Evolutionary conservation across 2,888 invertebrate species (phyloP), one percentile per base, ranked within the genome.

Genomic region (Hypolimnas misippus): DNA sequence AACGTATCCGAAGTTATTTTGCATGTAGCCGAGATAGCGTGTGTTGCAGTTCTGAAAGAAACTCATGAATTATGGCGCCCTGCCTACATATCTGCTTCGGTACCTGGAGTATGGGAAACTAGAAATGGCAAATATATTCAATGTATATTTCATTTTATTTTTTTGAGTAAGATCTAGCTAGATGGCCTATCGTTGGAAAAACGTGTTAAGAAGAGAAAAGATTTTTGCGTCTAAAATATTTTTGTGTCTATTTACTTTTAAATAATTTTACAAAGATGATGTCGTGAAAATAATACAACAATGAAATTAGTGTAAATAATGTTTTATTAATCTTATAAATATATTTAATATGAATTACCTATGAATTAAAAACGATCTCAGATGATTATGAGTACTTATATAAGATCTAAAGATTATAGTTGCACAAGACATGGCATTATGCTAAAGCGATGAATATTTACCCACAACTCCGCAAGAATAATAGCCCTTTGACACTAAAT

Each of bases 1-100:
- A 81, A 79, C 82, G 82, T 86, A 87, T 85, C 82, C 70, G 71
- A 87, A 86, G 78, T 87, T 86, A 86, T 87, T 87, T 88, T 87
- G 86, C 89, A 89, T 87, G 84, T 74, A 83, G 81, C 80, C 75
- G 77, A 81, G 86, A 87, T 86, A 86, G 82, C 80, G 77, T 75
- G 75, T 79, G 82, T 76, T 84, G 88, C 87, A 87, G 79, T 83
- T 79, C 71, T 73, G 78, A 84, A 86, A 83, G 82, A 86, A 86
- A 76, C 84, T 88, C 59, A 75, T 88, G 87, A 88, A 74, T 86
- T 86, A 88, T 86, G 83, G 74, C 78, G 52, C 59, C 62, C 60
- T 71, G 65, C 71, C 67, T 69, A 65, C 66, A 63, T 64, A 54
- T 61, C 65, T 58, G 49, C 59, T 44, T 44, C 25, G 44, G 31